Base-by-base conservation (phyloP, 2,888 invertebrate species). In the Sphaerophoria rueppellii region DNA sequence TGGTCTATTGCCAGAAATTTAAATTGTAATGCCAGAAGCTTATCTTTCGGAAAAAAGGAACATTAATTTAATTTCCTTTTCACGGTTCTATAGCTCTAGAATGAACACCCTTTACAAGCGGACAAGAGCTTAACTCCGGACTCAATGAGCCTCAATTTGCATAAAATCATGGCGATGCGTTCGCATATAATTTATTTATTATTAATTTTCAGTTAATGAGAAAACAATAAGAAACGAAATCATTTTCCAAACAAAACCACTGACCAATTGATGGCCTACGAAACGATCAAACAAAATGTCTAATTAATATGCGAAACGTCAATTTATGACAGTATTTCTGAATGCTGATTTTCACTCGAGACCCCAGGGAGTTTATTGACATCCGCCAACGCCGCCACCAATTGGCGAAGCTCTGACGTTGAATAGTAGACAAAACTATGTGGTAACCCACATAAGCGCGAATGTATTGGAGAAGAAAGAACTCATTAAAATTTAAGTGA, bases 251-350 rank as follows among this genome's bases (percentile, higher is more conserved):
- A n/a, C 14, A n/a, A 57, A 43, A 67, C 77, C 58, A 67, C n/a
- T 46, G 16, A 16, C 9, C 9, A 43, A 43, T 2, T 11, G 9
- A 9, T 58, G 43, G 50, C 14, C 67, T 34, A 4, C 24, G 24
- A 24, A 57, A 46, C 46, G 48, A 58, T 78, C 50, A 67, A 54
- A 63, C 46, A 43, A 55, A 57, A 12, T 40, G n/a, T 16, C 37
- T 52, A 34, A 85, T 85, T 85, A 63, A 72, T 81, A 85, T 85
- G 65, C 83, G 72, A 73, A 55, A 72, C 81, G 57, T 73, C 69
- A 69, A 63, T 24, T 55, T 48, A 37, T 81, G 81, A 76, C 80
- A 73, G 24, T 60, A 0, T 0, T 24, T 43, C 55, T 50, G 48
- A 55, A 67, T 71, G 74, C 37, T 57, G 69, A 12, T 24, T 14